Evolutionary conservation across 1,140 invertebrate genomes (phyloP), one percentile per base, ranked within the genome.

Genomic region (Aphelenchoides avenae): DNA sequence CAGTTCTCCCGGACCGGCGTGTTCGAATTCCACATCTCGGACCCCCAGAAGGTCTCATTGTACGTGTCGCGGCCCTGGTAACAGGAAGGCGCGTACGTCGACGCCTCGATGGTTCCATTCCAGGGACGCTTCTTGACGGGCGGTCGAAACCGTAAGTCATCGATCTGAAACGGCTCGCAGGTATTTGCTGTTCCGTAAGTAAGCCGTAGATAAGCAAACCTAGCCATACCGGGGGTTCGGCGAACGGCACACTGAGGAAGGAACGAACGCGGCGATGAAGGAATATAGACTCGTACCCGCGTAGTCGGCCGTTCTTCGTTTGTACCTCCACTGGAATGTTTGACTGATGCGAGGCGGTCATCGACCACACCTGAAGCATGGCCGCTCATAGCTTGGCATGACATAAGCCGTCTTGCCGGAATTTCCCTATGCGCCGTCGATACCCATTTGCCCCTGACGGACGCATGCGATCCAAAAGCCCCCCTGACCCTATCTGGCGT

Each of bases 11-110:
- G 55, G 27, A 70, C 64, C 5, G 59, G 63, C 9, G 71, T 75
- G 31, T 76, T 73, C 13, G 74, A 65, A 60, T 78, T 78, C 77
- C 77, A 78, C 77, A 79, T 79, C 55, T 76, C 66, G 24, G 64
- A 59, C 7, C 78, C 78, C 71, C 65, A 66, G 56, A 78, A 78
- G 18, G 62, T 50, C 18, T 75, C 56, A 52, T 76, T 73, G 47
- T 75, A 75, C 2, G 47, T 64, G 41, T 73, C 70, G 31, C 71
- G 61, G 20, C 62, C 64, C 30, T 58, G 56, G 27, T 61, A 60
- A 47, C 73, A 75, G 22, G 73, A 71, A 9, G 73, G 72, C 7
- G 71, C 49, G 11, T 76, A 49, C n/a, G 34, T 58, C 20, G 42
- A 56, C 18, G 73, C 63, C n/a, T 73, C 62, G 9, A 64, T 20